Evolutionary conservation across 1,140 invertebrate species (phyloP).

Genomic region (Pseudomyrmex concolor): DNA sequence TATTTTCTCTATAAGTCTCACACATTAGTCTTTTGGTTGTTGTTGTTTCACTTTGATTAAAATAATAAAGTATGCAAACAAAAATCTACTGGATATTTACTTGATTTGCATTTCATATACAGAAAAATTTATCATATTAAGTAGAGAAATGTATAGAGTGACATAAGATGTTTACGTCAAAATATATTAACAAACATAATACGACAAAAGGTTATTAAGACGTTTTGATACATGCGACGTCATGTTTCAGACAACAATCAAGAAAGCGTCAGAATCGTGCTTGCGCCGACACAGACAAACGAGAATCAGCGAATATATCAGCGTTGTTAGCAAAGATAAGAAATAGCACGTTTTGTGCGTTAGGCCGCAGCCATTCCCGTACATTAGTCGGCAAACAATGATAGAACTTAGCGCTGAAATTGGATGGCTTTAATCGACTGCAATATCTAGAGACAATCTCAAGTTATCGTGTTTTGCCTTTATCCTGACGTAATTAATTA

Average conservation of each 20-base stretch:
- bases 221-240: slow-evolving; percentile 1
- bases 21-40: no score
- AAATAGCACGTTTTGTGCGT: slow-evolving; percentile 48
- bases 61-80: no score
- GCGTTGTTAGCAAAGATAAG: slow-evolving; percentile 42
- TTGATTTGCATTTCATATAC: no score
- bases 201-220: slow-evolving; percentile 11
- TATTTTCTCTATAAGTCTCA: no score
- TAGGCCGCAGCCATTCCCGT: slow-evolving; percentile 26
- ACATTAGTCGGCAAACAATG: slow-evolving; percentile 55
- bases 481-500: slow-evolving; percentile 44
- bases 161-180: not conserved
- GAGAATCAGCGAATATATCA: slow-evolving; percentile 51
- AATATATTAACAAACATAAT: not conserved
- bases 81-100: no score
- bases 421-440: slow-evolving; percentile 59
- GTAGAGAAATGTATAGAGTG: not conserved
- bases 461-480: slow-evolving; percentile 50
- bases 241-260: not conserved
- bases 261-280: slow-evolving; percentile 41
- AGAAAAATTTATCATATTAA: no score
- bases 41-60: no score
- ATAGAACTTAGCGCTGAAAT: slow-evolving; percentile 50
- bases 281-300: slow-evolving; percentile 22
- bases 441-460: slow-evolving; percentile 54